phyloP scores from a whole-genome alignment of 1,140 invertebrate genomes.

The Drosophila auraria region DNA sequence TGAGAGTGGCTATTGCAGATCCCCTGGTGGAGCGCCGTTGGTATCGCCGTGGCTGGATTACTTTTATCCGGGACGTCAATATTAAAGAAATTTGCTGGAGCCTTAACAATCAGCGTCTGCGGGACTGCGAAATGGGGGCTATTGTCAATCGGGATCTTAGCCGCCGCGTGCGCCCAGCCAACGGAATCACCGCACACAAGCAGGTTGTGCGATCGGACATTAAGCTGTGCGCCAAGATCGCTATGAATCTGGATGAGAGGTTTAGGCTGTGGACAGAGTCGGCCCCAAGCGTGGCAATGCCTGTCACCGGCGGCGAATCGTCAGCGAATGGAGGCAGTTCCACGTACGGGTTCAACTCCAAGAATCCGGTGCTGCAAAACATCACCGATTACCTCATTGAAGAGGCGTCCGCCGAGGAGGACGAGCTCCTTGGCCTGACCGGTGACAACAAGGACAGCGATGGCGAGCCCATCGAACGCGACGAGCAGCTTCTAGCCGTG shows the following conservation, averaged over 20 bases:
- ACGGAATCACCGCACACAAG: constrained; percentile 96
- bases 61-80: constrained; percentile 98
- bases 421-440: constrained; percentile 94
- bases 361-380: constrained; percentile 98
- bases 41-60: constrained; percentile 99
- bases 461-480: constrained; percentile 90
- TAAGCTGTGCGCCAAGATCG: constrained; percentile 96
- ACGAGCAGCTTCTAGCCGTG: constrained; percentile 91
- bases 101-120: constrained; percentile 93
- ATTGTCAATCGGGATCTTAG: constrained; percentile 97
- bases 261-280: constrained; percentile 90
- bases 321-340: constrained; percentile 66
- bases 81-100: constrained; percentile 99
- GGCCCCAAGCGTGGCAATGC: not conserved
- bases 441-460: constrained; percentile 86
- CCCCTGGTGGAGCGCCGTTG: constrained; percentile 97
- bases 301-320: constrained; percentile 85
- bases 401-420: constrained; percentile 99
- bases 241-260: constrained; percentile 95
- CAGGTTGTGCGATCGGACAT: constrained; percentile 96
- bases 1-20: constrained; percentile 98
- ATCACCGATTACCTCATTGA: constrained; percentile 99
- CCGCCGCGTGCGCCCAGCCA: constrained; percentile 95
- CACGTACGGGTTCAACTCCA: constrained; percentile 93
- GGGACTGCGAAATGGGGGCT: constrained; percentile 97